Evolutionary conservation across 2,113 vertebrate species (phyloP).

Genomic region (Motacilla alba): DNA sequence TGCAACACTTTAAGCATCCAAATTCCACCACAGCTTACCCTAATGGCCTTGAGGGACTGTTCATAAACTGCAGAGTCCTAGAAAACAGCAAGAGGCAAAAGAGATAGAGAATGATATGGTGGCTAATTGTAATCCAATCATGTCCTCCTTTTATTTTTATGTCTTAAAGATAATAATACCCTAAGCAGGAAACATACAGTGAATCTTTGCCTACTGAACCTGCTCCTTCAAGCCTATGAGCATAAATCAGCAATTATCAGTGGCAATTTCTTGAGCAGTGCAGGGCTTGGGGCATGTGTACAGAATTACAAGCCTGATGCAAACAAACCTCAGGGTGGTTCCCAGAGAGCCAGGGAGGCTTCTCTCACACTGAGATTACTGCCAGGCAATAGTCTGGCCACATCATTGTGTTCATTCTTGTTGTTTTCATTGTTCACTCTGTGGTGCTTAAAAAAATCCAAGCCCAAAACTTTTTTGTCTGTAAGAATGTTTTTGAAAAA

Average conservation of each 20-base stretch:
- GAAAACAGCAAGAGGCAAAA: background rate
- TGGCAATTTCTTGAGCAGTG: background rate
- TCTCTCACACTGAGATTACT: background rate
- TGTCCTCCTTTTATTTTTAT: background rate
- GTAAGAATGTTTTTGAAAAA: background rate
- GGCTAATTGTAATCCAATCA: background rate
- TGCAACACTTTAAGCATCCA: background rate
- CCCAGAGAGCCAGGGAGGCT: background rate
- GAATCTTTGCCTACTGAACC: background rate
- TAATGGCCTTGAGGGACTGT: background rate
- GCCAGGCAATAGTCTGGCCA: background rate
- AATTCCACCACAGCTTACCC: background rate
- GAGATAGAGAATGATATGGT: background rate
- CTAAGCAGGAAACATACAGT: background rate
- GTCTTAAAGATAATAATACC: background rate
- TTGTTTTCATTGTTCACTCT: background rate
- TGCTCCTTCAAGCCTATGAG: background rate
- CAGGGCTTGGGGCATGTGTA: background rate
- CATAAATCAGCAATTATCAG: constrained; percentile 4
- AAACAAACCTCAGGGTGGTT: background rate
- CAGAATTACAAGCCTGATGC: background rate
- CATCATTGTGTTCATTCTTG: background rate
- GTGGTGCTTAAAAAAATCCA: background rate
- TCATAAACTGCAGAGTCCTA: background rate
- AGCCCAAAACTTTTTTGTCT: background rate